Evolutionary conservation across 2,888 invertebrate genomes (phyloP).

Genomic region (Drosophila mayaguana): DNA sequence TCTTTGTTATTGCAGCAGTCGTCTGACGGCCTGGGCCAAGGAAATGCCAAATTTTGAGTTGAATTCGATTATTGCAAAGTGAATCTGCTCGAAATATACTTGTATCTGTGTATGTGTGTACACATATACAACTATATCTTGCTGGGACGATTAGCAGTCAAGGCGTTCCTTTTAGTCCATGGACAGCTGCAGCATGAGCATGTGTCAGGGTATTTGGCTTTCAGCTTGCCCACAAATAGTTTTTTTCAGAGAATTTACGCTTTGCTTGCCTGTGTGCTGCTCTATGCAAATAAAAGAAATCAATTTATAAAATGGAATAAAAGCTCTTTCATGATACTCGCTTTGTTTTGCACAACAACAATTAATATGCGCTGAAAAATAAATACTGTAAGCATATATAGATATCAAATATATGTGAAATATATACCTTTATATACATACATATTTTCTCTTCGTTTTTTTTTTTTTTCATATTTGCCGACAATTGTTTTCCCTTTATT

Average conservation of each 20-base stretch:
- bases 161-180: not conserved
- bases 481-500: not conserved
- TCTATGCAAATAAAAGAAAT: conserved; percentile 11
- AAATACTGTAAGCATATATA: not conserved
- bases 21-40: not conserved
- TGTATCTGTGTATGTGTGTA: not conserved
- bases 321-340: not conserved
- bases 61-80: too few species aligned
- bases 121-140: not conserved
- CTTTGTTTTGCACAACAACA: conserved; percentile 2
- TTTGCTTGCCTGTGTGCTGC: not conserved
- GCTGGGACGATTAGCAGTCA: not conserved
- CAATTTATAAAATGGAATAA: conserved; percentile 1
- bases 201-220: not conserved
- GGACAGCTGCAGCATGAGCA: too few species aligned
- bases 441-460: too few species aligned
- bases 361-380: conserved; percentile 4
- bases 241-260: not conserved
- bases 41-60: not conserved
- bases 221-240: not conserved
- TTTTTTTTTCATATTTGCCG: too few species aligned
- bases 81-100: not conserved
- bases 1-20: not conserved
- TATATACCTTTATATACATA: not conserved
- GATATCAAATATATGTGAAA: not conserved